Evolutionary conservation across 2,797 vertebrate genomes (phyloP).

Genomic region (Otolemur crassicaudatus): DNA sequence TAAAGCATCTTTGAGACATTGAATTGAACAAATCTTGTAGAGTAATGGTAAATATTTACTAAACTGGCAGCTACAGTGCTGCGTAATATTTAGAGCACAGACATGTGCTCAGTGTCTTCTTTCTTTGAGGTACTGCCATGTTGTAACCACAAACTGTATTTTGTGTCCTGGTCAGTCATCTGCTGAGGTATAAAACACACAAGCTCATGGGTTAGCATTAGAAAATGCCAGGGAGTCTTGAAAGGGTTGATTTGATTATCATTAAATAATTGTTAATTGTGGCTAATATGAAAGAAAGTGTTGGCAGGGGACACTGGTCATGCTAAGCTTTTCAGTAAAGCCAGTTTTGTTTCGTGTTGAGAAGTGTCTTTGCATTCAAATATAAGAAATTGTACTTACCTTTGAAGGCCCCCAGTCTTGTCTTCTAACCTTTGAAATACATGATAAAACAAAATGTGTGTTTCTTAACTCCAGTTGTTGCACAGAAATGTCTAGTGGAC

Average conservation of each 20-base stretch:
- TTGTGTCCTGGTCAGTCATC: neutral
- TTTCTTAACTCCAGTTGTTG: conserved; percentile 33
- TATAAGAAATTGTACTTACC: neutral
- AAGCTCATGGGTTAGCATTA: neutral
- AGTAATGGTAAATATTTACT: neutral
- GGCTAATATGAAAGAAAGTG: neutral
- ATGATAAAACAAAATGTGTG: neutral
- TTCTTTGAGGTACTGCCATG: neutral
- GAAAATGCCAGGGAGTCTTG: neutral
- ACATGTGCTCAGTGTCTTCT: neutral
- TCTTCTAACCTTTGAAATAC: neutral
- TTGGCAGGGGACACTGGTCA: neutral
- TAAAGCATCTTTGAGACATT: neutral
- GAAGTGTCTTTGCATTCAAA: conserved; percentile 25
- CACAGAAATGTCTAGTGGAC: neutral
- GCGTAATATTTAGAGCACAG: neutral
- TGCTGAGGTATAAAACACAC: conserved; percentile 12
- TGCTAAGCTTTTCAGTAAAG: conserved; percentile 33
- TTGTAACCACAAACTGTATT: neutral
- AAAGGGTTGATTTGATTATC: neutral
- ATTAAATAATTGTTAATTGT: neutral
- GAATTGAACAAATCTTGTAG: neutral
- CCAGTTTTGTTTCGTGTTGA: neutral
- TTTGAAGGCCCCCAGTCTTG: neutral
- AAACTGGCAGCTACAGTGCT: neutral